Evolutionary conservation across 2,888 invertebrate species (phyloP), one percentile per base, ranked within the genome.

Genomic region (Limenitis camilla): DNA sequence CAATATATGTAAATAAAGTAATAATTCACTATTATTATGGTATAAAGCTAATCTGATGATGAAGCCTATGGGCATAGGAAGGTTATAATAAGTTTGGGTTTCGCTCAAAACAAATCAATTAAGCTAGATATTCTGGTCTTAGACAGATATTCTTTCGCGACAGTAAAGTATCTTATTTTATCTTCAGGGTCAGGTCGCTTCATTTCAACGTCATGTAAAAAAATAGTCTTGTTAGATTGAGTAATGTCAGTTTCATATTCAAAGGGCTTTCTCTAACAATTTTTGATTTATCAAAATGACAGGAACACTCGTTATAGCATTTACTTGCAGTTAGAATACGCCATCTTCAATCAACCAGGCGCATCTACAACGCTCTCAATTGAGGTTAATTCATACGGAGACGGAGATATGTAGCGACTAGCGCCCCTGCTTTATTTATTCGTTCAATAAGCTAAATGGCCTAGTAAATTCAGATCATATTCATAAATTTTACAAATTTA

Each of bases 351-450:
- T 85, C 82, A 85, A 77, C 79, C 76, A 80, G 83, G 82, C 81
- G 83, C 84, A 84, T 84, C 69, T 80, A 78, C 78, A 76, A 70
- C 72, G 71, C 77, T 71, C 74, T 86, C 87, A 87, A 87, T 87
- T 87, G 87, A 83, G 86, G 86, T 87, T 85, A 87, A 87, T 85
- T 87, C 73, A 68, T 79, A 79, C 74, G 77, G 78, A 85, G 84
- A 78, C 82, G 76, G 78, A 82, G 77, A 78, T 81, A 84, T 79
- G 80, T 74, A 78, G 19, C 19, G 19, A 19, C 19, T 77, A 79
- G 79, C 78, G 78, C 81, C 82, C 80, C 78, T 78, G 74, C 78
- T 75, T 79, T 80, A 81, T 83, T 78, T 81, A 80, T 80, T 76
- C 75, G 78, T 79, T 78, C 81, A 83, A 84, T 83, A 80, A 78